A percentile compares a stretch with the other conserved stretches of the same genome.
Conservation (phyloP, 2,888 invertebrate genomes). For the Nymphalis polychloros region DNA sequence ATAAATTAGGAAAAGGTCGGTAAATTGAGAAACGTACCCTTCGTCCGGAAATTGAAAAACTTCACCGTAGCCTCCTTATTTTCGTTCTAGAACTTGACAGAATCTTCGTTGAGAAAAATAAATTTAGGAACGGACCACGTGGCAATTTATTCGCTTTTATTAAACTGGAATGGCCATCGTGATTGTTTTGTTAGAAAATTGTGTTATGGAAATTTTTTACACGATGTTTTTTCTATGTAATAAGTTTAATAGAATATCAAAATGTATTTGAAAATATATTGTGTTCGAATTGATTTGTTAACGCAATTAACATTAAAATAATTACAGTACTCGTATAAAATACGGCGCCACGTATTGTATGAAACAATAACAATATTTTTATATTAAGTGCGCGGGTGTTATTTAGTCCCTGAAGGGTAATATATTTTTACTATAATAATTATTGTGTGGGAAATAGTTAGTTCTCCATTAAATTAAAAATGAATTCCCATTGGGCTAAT, state of each 20-base stretch:
- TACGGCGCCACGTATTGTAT: background rate
- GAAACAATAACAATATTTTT: constrained; percentile 14
- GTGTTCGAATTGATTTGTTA: constrained; percentile 6
- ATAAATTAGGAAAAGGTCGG: constrained; percentile 70
- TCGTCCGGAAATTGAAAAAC: constrained; percentile 78
- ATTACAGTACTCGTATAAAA: background rate
- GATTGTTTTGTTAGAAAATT: constrained; percentile 41
- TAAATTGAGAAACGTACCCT: constrained; percentile 71
- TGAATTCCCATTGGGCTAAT: constrained; percentile 6
- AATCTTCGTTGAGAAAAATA: constrained; percentile 53
- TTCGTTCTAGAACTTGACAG: constrained; percentile 69
- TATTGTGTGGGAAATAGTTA: constrained; percentile 16
- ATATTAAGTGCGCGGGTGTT: constrained; percentile 15
- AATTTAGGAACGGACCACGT: constrained; percentile 49
- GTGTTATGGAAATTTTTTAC: constrained; percentile 27
- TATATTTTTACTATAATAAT: constrained; percentile 26
- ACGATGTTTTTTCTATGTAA: constrained; percentile 13
- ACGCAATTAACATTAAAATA: constrained; percentile 8
- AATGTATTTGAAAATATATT: background rate
- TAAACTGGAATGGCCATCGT: constrained; percentile 43
- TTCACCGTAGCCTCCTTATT: constrained; percentile 61
- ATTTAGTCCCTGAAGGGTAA: constrained; percentile 22
- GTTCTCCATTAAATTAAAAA: constrained; percentile 25
- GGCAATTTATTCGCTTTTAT: constrained; percentile 54
- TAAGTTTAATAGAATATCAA: constrained; percentile 8